These are phyloP conservation scores for Parnassius orleans DNA, from an alignment of 2,888 invertebrate genomes.

Conservation along the genomic window DNA sequence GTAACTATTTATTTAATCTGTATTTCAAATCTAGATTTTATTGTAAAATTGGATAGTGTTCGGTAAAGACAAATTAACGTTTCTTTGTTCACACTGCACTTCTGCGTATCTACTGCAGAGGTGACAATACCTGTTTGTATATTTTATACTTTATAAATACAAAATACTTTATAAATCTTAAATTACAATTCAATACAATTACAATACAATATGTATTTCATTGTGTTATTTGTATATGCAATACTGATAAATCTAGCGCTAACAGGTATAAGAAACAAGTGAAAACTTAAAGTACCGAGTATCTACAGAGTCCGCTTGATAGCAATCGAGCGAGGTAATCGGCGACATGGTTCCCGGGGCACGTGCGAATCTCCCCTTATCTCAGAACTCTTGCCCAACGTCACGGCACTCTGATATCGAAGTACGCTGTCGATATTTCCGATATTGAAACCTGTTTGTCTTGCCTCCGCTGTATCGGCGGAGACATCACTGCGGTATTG, in stretches of 20 bases:
- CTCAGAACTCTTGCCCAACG: slow-evolving; percentile 42
- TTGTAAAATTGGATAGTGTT: no score
- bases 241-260: neutral
- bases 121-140: no score
- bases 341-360: slow-evolving; percentile 49
- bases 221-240: no score
- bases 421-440: slow-evolving; percentile 51
- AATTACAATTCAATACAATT: no score
- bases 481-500: slow-evolving; percentile 44
- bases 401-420: slow-evolving; percentile 55
- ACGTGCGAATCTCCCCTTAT: slow-evolving; percentile 51
- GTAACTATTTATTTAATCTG: no score
- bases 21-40: no score
- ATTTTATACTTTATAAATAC: no score
- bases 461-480: slow-evolving; percentile 58
- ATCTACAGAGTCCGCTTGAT: slow-evolving; percentile 32
- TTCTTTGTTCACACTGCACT: no score
- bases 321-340: slow-evolving; percentile 53
- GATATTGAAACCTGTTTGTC: slow-evolving; percentile 70
- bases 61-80: no score
- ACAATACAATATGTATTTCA: no score
- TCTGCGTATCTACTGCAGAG: no score
- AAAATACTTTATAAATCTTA: no score
- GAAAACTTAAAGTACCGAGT: slow-evolving; percentile 19
- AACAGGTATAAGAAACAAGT: slow-evolving; percentile 5